Evolutionary conservation across 2,113 vertebrate genomes (phyloP).

Genomic region (Mesocricetus auratus): DNA sequence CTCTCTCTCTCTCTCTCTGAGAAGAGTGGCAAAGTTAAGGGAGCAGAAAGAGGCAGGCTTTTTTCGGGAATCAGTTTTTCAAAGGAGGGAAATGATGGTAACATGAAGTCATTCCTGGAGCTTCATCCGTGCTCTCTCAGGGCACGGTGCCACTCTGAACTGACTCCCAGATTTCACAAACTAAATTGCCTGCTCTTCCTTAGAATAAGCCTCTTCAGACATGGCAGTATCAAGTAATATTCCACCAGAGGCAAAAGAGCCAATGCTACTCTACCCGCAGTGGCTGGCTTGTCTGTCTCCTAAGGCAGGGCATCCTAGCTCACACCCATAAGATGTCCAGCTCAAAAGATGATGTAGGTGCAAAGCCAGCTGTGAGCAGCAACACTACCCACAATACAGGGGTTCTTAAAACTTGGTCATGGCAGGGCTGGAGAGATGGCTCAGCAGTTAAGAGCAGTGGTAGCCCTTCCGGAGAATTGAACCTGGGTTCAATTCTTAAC

Average conservation of each 20-base stretch:
- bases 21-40: conserved; percentile 64
- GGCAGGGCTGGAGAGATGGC: background rate
- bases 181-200: background rate
- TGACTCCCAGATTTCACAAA: background rate
- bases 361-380: background rate
- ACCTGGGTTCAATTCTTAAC: no score
- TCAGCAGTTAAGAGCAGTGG: background rate
- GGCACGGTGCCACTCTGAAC: background rate
- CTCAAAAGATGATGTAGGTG: background rate
- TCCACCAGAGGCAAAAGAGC: background rate
- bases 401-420: background rate
- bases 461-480: no score
- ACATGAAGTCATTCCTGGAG: conserved; percentile 23
- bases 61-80: conserved; percentile 67
- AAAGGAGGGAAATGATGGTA: conserved; percentile 64
- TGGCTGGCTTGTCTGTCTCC: background rate
- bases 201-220: background rate
- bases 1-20: background rate
- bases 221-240: background rate
- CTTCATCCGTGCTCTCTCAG: background rate
- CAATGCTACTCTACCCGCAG: background rate
- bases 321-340: background rate
- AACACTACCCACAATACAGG: background rate
- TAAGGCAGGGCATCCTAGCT: background rate
- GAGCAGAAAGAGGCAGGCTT: conserved; percentile 19